Evolutionary conservation across 2,888 invertebrate genomes (phyloP).

Genomic region (Apotomis turbidana): DNA sequence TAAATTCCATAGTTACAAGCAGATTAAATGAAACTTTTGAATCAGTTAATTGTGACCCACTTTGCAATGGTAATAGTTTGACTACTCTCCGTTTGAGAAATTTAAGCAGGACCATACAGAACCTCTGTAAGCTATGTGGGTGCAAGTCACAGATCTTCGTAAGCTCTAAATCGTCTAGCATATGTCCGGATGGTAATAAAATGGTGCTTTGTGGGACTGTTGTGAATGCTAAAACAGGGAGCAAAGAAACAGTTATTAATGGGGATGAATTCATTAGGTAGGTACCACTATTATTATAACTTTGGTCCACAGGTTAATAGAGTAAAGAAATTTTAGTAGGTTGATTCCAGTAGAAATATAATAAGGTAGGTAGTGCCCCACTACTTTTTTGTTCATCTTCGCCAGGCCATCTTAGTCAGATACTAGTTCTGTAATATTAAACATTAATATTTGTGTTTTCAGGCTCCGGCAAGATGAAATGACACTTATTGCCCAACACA

Average conservation of each 20-base stretch:
- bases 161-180: conserved; percentile 71
- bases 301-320: neutral
- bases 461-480: conserved; percentile 86
- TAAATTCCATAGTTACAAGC: conserved; percentile 53
- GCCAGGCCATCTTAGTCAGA: too few species aligned
- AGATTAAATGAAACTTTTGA: conserved; percentile 48
- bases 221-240: conserved; percentile 80
- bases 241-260: conserved; percentile 76
- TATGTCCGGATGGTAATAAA: conserved; percentile 48
- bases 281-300: neutral
- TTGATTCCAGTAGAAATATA: too few species aligned
- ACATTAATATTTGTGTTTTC: conserved; percentile 47
- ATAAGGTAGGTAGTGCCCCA: too few species aligned
- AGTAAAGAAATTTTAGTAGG: too few species aligned
- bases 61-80: conserved; percentile 57
- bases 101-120: conserved; percentile 59
- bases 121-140: conserved; percentile 56
- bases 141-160: conserved; percentile 52
- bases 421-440: too few species aligned
- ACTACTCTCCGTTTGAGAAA: conserved; percentile 66
- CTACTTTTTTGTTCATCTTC: too few species aligned
- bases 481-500: conserved; percentile 87
- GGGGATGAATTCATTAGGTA: conserved; percentile 82
- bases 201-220: conserved; percentile 84
- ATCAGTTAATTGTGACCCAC: conserved; percentile 56